phyloP scores from a whole-genome alignment of 2,797 vertebrate species.

The Anguilla obscura region DNA sequence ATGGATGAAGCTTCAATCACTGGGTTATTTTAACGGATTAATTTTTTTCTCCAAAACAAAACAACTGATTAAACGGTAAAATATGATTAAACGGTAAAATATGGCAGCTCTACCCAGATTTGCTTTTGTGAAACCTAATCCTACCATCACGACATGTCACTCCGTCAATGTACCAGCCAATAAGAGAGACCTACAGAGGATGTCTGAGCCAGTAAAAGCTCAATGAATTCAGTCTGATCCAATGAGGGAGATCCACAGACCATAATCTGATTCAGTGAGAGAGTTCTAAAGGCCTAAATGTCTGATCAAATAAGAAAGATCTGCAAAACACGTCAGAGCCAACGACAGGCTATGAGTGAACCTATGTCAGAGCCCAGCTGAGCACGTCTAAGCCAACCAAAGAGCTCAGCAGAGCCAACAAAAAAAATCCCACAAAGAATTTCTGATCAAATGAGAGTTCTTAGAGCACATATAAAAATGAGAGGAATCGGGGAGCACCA shows the following conservation, averaged over 20 bases:
- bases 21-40: too few relatives aligned
- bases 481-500: conserved; percentile 17
- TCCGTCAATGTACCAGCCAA: not conserved
- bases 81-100: too few relatives aligned
- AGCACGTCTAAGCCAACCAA: not conserved
- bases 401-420: not conserved
- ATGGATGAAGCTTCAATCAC: not conserved
- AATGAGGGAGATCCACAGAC: not conserved
- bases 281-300: not conserved
- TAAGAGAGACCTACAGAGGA: not conserved
- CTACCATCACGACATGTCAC: too few relatives aligned
- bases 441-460: not conserved
- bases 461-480: not conserved
- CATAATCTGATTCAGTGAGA: not conserved
- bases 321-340: not conserved
- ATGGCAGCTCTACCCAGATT: too few relatives aligned
- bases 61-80: too few relatives aligned
- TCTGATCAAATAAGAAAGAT: not conserved
- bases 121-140: too few relatives aligned
- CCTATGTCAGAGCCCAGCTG: not conserved
- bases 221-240: not conserved
- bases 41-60: too few relatives aligned
- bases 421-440: not conserved
- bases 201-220: not conserved
- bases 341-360: not conserved